Evolutionary conservation across 2,888 invertebrate species (phyloP).

Genomic region (Latrodectus elegans): DNA sequence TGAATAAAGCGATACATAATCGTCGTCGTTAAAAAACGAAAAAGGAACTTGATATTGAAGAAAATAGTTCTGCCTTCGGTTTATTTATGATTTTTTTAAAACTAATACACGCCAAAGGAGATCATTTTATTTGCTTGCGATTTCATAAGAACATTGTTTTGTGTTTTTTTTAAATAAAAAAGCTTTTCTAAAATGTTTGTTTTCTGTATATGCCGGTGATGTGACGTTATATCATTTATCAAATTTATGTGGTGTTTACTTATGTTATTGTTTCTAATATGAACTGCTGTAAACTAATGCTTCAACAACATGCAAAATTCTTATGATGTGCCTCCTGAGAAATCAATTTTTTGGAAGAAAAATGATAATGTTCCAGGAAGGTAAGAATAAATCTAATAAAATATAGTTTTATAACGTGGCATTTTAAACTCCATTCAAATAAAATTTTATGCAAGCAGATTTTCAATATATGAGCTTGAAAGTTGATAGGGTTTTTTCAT

Average conservation of each 20-base stretch:
- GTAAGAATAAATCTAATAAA: slow-evolving; percentile 23
- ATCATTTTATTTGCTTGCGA: no score
- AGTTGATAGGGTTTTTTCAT: no score
- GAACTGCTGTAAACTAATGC: slow-evolving; percentile 32
- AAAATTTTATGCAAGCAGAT: no score
- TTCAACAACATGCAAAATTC: slow-evolving; percentile 67
- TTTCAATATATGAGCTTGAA: no score
- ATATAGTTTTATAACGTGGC: slow-evolving; percentile 47
- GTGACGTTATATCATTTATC: slow-evolving; percentile 45
- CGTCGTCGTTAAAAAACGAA: no score
- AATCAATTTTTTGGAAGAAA: slow-evolving; percentile 67
- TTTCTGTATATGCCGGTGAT: slow-evolving; percentile 40
- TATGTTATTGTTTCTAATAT: slow-evolving; percentile 49
- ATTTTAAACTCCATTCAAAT: neutral
- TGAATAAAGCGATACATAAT: no score
- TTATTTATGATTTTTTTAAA: no score
- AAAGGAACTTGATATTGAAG: no score
- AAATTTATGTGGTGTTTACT: slow-evolving; percentile 33
- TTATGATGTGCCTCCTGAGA: slow-evolving; percentile 57
- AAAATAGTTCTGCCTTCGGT: no score
- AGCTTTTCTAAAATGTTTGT: neutral
- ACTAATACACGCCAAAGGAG: no score
- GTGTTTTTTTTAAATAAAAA: neutral
- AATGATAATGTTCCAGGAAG: slow-evolving; percentile 67
- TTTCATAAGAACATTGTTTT: no score